Evolutionary conservation across 2,888 invertebrate species (phyloP), one percentile per base, ranked within the genome.

Genomic region (Plebejus argus): DNA sequence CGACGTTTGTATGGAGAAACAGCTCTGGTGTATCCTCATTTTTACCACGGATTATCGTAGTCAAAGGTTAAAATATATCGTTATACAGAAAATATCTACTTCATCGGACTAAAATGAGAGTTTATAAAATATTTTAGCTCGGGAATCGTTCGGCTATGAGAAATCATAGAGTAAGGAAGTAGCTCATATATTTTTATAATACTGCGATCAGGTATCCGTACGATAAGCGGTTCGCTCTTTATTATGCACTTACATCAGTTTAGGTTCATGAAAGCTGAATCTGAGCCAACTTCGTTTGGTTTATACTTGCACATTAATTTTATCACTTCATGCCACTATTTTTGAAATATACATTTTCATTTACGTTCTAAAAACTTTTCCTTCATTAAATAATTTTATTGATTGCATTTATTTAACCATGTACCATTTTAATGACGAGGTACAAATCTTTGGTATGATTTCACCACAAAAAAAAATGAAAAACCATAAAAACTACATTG

Each of bases 141-240:
- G 35, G 20, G 28, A 74, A 74, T 53, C 45, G 74, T 53, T 74
- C 15, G 49, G 49, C 74, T 53, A 74, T 53, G 74, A 74, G 74
- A 53, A 74, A 28, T 74, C 72, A 72, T 39, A 72, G 45, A 39
- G 72, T 15, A 18, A 33, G 74, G 74, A 74, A 74, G 74, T 53
- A 49, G 74, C 74, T 74, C 74, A 74, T 74, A 74, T 74, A 74
- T 74, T 74, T 74, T 74, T 74, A 74, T 49, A 74, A 49, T 49
- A 74, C 45, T 53, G 53, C 74, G 74, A 74, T 74, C 74, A 49
- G 45, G 74, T 53, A 74, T 49, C 45, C 74, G 74, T 49, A n/a
- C 74, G 74, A 74, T 74, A 74, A 74, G 74, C 74, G 74, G 45
- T 49, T 49, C 7, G 74, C 53, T 74, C 45, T 74, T 49, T 72